Percentiles rank a stretch among this genome's conserved stretches.
Evolutionary conservation across 2,888 invertebrate species (phyloP).

Genomic region (Lasioglossum lativentre): DNA sequence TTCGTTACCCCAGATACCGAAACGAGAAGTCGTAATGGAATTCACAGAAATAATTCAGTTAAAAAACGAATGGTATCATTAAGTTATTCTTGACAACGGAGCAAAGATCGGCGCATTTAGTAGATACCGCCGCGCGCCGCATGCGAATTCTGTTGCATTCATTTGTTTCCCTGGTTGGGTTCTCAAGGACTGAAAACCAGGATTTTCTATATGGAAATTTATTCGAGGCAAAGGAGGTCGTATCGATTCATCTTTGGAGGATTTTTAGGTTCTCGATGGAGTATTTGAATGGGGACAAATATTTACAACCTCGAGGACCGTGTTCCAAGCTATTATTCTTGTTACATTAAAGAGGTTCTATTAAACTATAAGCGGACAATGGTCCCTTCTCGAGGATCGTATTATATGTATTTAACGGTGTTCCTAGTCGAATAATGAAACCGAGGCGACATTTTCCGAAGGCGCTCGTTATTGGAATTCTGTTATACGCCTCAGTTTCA

Average conservation of each 20-base stretch:
- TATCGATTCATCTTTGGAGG: background rate
- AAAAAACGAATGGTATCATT: background rate
- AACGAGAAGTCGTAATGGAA: too few species aligned
- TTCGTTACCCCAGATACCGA: too few species aligned
- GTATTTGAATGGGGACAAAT: background rate
- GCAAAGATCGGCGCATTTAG: background rate
- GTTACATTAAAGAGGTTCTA: background rate
- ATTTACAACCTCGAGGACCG: background rate
- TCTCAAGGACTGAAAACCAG: background rate
- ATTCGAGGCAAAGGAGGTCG: background rate
- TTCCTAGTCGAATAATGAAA: background rate
- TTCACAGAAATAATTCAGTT: background rate
- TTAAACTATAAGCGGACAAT: background rate
- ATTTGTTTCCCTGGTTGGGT: background rate
- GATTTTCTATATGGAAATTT: background rate
- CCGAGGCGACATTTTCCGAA: background rate
- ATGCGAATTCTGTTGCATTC: background rate
- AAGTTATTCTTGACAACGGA: background rate
- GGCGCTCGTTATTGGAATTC: conserved; percentile 6
- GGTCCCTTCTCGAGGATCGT: background rate
- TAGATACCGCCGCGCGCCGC: background rate
- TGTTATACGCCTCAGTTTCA: background rate
- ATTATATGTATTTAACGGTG: background rate
- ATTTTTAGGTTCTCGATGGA: background rate
- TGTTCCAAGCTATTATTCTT: background rate